A percentile compares a stretch with the other conserved stretches of the same genome.
Evolutionary conservation across 2,113 vertebrate species (phyloP).

Genomic region (Neofelis nebulosa): DNA sequence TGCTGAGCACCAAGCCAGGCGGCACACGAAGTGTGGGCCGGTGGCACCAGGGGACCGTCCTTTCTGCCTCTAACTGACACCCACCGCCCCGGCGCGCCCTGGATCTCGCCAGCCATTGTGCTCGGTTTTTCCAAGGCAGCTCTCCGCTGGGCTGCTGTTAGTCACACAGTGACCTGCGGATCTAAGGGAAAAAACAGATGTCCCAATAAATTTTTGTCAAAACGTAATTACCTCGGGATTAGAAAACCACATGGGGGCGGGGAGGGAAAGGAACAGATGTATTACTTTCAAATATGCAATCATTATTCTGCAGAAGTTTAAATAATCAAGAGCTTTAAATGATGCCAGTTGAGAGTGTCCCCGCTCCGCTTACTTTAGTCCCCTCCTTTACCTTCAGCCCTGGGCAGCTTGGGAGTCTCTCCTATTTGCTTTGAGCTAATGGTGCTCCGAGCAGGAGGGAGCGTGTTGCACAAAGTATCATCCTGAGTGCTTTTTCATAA

Average conservation of each 20-base stretch:
- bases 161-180: slow-evolving; percentile 79
- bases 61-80: slow-evolving; percentile 59
- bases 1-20: not conserved
- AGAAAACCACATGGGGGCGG: slow-evolving; percentile 79
- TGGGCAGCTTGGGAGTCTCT: slow-evolving; percentile 14
- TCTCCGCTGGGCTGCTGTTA: slow-evolving; percentile 24
- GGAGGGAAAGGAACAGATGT: slow-evolving; percentile 82
- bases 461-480: slow-evolving; percentile 41
- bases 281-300: slow-evolving; percentile 80
- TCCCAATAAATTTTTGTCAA: slow-evolving; percentile 87
- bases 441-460: slow-evolving; percentile 58
- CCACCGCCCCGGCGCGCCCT: not conserved
- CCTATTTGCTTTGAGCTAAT: slow-evolving; percentile 21
- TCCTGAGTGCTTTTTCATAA: slow-evolving; percentile 77
- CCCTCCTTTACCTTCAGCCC: not conserved
- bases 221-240: slow-evolving; percentile 84
- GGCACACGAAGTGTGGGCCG: not conserved
- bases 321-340: slow-evolving; percentile 71
- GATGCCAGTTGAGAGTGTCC: slow-evolving; percentile 45
- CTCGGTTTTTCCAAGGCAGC: slow-evolving; percentile 4
- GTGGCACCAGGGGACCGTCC: not conserved
- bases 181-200: slow-evolving; percentile 86
- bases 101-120: slow-evolving; percentile 15
- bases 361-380: not conserved
- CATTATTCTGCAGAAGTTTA: slow-evolving; percentile 80